Percentiles rank a stretch among this genome's conserved stretches.
Conservation (phyloP, 2,797 vertebrate species). For the Carcharodon carcharias region DNA sequence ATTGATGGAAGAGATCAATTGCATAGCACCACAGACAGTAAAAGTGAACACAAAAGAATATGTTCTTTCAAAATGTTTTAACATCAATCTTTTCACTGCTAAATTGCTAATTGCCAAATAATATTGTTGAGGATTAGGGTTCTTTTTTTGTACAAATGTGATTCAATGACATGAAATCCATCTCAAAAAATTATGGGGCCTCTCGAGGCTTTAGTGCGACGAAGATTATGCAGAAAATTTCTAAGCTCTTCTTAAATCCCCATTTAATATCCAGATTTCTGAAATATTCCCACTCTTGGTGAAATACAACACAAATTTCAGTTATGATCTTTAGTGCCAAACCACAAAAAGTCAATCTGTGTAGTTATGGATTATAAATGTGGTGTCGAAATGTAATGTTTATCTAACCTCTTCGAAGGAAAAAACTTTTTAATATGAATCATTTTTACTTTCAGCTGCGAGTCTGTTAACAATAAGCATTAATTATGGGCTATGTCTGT, state of each 20-base stretch:
- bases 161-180: neutral
- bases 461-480: neutral
- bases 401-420: neutral
- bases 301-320: too few relatives aligned
- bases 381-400: neutral
- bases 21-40: too few relatives aligned
- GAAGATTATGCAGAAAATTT: neutral
- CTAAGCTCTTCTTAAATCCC: neutral
- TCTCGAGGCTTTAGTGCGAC: neutral
- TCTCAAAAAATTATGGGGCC: neutral
- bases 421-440: neutral
- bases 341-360: neutral
- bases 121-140: neutral
- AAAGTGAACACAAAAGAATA: neutral
- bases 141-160: neutral
- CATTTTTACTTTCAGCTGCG: neutral
- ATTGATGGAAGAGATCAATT: neutral
- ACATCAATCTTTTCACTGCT: neutral
- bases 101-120: neutral
- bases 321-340: neutral
- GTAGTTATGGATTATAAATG: neutral
- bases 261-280: neutral
- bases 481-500: neutral
- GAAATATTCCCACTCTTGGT: neutral
- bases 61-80: neutral